A percentile compares a stretch with the other conserved stretches of the same genome.
Evolutionary conservation across 2,113 vertebrate genomes (phyloP).

Genomic region (Dendrocopos noguchii): DNA sequence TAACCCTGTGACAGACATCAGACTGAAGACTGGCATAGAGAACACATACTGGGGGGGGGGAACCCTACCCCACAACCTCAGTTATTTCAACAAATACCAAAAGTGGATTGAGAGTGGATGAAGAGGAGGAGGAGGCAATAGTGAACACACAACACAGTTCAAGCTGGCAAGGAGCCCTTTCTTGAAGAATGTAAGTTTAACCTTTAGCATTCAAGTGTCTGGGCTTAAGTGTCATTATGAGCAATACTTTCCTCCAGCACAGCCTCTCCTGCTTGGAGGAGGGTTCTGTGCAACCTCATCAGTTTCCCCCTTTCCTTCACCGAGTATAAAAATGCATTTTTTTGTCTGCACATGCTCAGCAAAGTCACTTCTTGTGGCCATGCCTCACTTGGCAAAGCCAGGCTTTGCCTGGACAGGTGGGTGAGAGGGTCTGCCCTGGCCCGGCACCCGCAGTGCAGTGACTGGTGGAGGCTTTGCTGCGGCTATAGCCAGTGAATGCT

Average conservation of each 20-base stretch:
- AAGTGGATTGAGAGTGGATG: slow-evolving; percentile 34
- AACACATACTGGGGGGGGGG: neutral
- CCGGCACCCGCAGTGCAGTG: neutral
- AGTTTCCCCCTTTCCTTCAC: slow-evolving; percentile 30
- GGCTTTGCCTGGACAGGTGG: neutral
- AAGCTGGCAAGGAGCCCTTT: slow-evolving; percentile 74
- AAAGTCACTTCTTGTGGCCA: neutral
- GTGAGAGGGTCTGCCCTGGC: fast-evolving
- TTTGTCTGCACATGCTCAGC: neutral
- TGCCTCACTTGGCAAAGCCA: neutral
- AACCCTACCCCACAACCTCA: slow-evolving; percentile 12
- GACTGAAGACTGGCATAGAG: slow-evolving; percentile 10
- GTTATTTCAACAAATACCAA: slow-evolving; percentile 40
- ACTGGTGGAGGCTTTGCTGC: neutral
- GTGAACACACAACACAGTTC: slow-evolving; percentile 58
- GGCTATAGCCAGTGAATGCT: fast-evolving
- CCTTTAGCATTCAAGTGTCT: slow-evolving; percentile 80
- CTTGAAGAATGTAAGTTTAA: slow-evolving; percentile 78
- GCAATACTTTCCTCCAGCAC: slow-evolving; percentile 72
- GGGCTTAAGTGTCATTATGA: slow-evolving; percentile 76
- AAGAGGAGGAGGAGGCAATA: slow-evolving; percentile 60
- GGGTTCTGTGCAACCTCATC: slow-evolving; percentile 58
- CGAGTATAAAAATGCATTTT: neutral
- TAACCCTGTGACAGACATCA: slow-evolving; percentile 5
- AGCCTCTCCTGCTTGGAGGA: slow-evolving; percentile 68